These are phyloP conservation scores for Rapana venosa DNA, from an alignment of 2,888 invertebrate genomes.

Conservation along the genomic window DNA sequence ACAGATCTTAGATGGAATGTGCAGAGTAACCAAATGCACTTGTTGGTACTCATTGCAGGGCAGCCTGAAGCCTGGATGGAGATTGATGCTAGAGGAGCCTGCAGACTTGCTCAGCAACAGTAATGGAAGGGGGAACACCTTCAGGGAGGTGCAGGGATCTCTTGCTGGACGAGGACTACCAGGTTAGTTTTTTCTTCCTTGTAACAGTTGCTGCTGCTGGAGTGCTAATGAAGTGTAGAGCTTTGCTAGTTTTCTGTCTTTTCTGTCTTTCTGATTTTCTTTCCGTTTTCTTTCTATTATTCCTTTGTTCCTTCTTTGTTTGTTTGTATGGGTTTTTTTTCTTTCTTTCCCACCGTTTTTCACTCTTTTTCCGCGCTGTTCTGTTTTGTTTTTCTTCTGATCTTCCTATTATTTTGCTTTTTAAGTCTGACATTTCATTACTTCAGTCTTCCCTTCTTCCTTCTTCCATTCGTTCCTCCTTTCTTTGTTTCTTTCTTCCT, in stretches of 20 bases:
- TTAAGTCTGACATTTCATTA: too few species aligned
- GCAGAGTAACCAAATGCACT: constrained; percentile 44
- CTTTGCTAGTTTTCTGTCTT: background rate
- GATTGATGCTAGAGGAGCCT: constrained; percentile 28
- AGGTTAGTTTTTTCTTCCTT: constrained; percentile 7
- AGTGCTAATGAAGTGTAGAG: background rate
- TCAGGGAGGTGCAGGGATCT: background rate
- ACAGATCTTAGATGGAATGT: constrained; percentile 49
- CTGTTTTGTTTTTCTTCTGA: too few species aligned
- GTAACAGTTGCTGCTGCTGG: background rate
- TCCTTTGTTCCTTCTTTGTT: too few species aligned
- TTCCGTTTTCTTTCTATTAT: too few species aligned
- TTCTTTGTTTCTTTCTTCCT: too few species aligned
- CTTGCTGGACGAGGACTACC: constrained; percentile 42
- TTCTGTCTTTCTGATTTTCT: too few species aligned
- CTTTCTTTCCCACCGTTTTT: too few species aligned
- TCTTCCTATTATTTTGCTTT: too few species aligned
- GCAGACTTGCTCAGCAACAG: constrained; percentile 20
- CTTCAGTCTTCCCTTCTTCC: too few species aligned
- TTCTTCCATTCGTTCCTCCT: too few species aligned
- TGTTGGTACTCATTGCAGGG: constrained; percentile 39
- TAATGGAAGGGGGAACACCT: background rate
- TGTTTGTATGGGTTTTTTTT: too few species aligned
- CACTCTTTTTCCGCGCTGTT: too few species aligned
- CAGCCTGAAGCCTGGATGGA: background rate